phyloP scores from a whole-genome alignment of 2,797 vertebrate genomes.

The Dipus sagitta region DNA sequence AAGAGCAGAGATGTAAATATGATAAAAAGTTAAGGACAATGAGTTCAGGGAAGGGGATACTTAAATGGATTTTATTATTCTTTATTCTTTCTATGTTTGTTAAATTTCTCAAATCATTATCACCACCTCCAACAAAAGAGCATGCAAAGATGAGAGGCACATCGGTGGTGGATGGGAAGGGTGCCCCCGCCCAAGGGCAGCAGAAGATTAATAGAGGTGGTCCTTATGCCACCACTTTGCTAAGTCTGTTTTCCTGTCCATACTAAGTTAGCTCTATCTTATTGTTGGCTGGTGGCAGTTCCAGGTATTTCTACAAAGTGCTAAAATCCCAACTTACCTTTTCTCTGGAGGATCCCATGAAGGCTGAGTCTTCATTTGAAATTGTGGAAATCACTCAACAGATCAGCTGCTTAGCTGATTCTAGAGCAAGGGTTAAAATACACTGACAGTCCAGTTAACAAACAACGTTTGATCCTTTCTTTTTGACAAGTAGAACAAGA shows the following conservation, averaged over 20 bases:
- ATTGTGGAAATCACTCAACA: background rate
- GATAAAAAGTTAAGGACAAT: slow-evolving; percentile 37
- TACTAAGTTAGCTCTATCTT: background rate
- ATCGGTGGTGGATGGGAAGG: background rate
- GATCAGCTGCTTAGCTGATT: slow-evolving; percentile 8
- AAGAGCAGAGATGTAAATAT: background rate
- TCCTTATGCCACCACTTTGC: background rate
- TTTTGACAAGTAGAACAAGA: slow-evolving; percentile 28
- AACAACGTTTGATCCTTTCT: slow-evolving; percentile 31
- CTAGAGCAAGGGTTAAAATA: background rate
- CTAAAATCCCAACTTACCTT: slow-evolving; percentile 1
- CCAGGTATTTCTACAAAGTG: slow-evolving; percentile 11
- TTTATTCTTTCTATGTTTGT: background rate
- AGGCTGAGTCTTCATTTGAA: background rate
- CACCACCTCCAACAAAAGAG: background rate
- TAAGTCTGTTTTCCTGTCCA: slow-evolving; percentile 31
- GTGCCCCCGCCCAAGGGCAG: background rate
- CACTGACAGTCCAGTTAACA: background rate
- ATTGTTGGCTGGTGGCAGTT: slow-evolving; percentile 16
- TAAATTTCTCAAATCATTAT: slow-evolving; percentile 39
- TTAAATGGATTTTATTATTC: background rate
- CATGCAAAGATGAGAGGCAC: background rate
- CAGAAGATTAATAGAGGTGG: background rate
- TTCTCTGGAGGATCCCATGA: background rate
- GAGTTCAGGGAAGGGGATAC: background rate